Base-by-base conservation (phyloP, 2,113 vertebrate genomes). In the Gila orcuttii region DNA sequence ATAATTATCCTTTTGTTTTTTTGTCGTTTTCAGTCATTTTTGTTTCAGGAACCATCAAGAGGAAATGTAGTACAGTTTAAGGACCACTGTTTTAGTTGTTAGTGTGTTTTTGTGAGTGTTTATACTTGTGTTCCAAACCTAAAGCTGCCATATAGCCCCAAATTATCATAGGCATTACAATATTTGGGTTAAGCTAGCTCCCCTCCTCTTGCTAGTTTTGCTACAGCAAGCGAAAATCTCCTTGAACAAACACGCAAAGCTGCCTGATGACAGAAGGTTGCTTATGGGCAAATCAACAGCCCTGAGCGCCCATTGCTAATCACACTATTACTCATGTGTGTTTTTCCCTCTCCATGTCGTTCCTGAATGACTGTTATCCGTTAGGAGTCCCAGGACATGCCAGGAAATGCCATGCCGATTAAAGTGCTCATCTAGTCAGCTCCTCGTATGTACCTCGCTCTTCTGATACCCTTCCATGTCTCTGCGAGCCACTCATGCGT, bases 211-310 rank as follows among this genome's bases (percentile, higher is more conserved):
- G 13, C 69, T 76, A 66, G 85, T 76, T 87, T 82, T 87, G 57
- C 82, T 39, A 60, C 23, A 55, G 28, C 64, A 79, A 85, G 74
- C 78, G 50, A 73, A 85, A 85, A 57, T 79, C 71, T 84, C n/a
- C 77, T 86, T 71, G 82, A 85, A 71, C 82, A 88, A 88, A 86
- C 85, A 85, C 15, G 59, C 74, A 85, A 86, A 88, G 69, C 79
- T 81, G 45, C 45, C 47, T 86, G 45, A 82, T 55, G 74, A 87
- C 86, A 85, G 42, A 87, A 78, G 82, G 82, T 82, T 64, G 71
- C 86, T 84, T 55, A 81, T 85, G 85, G 85, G 82, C 64, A 78
- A 89, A 89, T 87, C 88, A 89, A 87, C 88, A 85, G 62, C 85
- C 79, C 73, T 55, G 78, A 87, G 88, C 78, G 21, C 39, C 85